phyloP scores from a whole-genome alignment of 2,797 vertebrate species.

The Tokudaia muenninki region DNA sequence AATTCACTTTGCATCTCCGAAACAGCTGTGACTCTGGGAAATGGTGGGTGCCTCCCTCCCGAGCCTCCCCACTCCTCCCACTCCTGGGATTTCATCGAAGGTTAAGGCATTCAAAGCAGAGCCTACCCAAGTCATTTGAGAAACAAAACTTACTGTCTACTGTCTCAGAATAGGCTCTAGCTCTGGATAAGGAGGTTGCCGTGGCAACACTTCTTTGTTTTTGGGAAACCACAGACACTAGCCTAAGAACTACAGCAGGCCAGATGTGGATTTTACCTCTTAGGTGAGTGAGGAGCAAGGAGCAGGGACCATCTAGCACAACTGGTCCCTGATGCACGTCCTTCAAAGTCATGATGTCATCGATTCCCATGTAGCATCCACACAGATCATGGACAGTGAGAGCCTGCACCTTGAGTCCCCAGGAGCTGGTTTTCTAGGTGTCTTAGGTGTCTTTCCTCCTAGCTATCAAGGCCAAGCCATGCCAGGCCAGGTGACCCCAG shows the following conservation, averaged over 20 bases:
- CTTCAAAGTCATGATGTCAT: accelerated
- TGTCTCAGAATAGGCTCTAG: not conserved
- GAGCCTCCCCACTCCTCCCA: not conserved
- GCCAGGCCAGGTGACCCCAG: not conserved
- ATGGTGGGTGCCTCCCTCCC: accelerated
- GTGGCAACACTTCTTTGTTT: not conserved
- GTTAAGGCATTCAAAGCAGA: not conserved
- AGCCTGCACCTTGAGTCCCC: accelerated
- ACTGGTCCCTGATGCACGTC: not conserved
- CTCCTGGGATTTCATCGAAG: not conserved
- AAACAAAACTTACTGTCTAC: conserved; percentile 14
- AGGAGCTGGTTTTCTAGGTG: accelerated
- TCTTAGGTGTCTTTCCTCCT: not conserved
- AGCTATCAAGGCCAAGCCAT: accelerated
- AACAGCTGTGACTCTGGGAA: accelerated
- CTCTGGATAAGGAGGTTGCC: conserved; percentile 58
- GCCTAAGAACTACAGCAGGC: not conserved
- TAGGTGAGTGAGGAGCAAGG: not conserved
- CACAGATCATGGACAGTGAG: accelerated
- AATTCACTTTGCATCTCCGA: not conserved
- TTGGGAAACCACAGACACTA: not conserved
- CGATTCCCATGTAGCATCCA: accelerated
- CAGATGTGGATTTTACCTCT: not conserved
- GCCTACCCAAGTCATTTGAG: not conserved
- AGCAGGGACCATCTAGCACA: not conserved